Base-by-base conservation (phyloP, 2,888 invertebrate genomes). In the Orchesella flavescens region DNA sequence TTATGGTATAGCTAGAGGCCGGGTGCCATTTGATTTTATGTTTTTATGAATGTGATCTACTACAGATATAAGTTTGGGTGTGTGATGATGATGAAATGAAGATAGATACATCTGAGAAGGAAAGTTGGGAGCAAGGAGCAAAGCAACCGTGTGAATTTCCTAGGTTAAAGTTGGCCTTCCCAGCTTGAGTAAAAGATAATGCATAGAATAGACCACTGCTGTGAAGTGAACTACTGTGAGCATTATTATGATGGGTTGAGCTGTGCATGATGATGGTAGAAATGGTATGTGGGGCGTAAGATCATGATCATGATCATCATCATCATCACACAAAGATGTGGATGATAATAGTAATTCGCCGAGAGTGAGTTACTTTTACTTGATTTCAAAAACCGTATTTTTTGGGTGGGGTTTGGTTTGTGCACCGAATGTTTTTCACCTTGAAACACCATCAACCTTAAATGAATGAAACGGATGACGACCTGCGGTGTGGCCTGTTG, bases 351-450 rank as follows among this genome's bases (percentile, higher is more conserved):
- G 19, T 57, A 17, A 57, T 57, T 19, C 23, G 71, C 55, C 24
- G 53, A 24, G 71, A 49, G 53, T 53, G 55, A 71, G 24, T 59
- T 72, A n/a, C 34, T 59, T 43, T 34, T 43, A 19, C 72, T 68
- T 46, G 5, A 21, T 69, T 66, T 43, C 44, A 66, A 57, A 57
- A 57, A 15, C 57, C 3, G 43, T 13, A 5, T 59, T 59, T 73
- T 43, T 73, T 74, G 74, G 49, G 19, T 74, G 63, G 74, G 74
- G 24, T 73, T 44, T 74, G 74, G 49, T 63, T 61, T 49, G 46
- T 74, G 61, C 57, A 19, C 15, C 17, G 17, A 44, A 10, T 19
- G 46, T 49, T 59, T 63, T 73, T 74, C 74, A 74, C 74, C 74
- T 74, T 65, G 74, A 74, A 57, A 57, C 71, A 71, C 71, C 43